These are phyloP conservation scores for Rhamphomyia laevipes DNA, from an alignment of 2,888 invertebrate species.

Conservation along the genomic window DNA sequence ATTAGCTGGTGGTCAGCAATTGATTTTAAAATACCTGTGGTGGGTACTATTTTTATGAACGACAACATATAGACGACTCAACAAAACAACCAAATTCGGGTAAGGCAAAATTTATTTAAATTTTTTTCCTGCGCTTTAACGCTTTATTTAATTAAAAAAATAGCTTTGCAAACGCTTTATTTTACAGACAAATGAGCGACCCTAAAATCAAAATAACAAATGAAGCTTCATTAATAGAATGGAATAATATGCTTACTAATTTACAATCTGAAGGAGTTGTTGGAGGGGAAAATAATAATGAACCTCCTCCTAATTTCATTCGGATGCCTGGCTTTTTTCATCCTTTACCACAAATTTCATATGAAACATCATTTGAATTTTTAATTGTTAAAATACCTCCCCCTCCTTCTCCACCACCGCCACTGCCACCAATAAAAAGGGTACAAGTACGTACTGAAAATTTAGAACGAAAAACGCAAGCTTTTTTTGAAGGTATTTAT, in stretches of 20 bases:
- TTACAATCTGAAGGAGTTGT: conserved; percentile 11
- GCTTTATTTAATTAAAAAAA: no score
- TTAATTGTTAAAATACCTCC: conserved; percentile 31
- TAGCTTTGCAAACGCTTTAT: not conserved
- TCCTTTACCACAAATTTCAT: conserved; percentile 35
- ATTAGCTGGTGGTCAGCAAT: no score
- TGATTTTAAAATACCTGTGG: no score
- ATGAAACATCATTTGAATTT: conserved; percentile 37
- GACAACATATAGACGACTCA: no score
- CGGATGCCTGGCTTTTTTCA: conserved; percentile 38
- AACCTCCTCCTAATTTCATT: conserved; percentile 29
- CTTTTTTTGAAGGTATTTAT: conserved; percentile 34
- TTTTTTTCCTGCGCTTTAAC: no score
- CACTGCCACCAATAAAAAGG: conserved; percentile 30
- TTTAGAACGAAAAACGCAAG: conserved; percentile 34
- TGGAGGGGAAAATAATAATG: conserved; percentile 20
- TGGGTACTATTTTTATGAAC: no score
- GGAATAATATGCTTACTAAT: conserved; percentile 27
- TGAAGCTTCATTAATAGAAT: conserved; percentile 28
- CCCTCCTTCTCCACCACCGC: conserved; percentile 31
- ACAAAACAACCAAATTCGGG: conserved; percentile 39
- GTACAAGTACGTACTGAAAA: conserved; percentile 34
- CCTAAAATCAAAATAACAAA: conserved; percentile 30
- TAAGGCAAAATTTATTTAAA: not conserved
- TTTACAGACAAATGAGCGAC: conserved; percentile 5